Evolutionary conservation across 37 sponge, comb jelly and placozoan species (phyloP).

Genomic region (Aplysina aerophoba): DNA sequence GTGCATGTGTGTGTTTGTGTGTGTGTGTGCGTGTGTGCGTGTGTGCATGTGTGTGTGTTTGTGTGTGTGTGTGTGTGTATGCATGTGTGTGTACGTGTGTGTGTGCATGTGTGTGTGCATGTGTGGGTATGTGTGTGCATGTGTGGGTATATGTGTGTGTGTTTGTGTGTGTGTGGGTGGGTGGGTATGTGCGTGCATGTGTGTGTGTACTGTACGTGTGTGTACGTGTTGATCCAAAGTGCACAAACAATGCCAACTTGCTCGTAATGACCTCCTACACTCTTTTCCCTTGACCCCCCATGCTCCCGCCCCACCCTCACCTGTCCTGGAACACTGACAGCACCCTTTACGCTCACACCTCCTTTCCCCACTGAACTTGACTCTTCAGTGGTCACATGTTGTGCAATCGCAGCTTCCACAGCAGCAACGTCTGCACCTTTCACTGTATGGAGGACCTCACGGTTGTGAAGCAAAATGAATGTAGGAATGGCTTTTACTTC

Average conservation of each 20-base stretch:
- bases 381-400: constrained; percentile 33
- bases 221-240: no score
- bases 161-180: no score
- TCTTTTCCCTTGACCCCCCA: background rate
- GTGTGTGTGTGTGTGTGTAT: background rate
- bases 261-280: background rate
- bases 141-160: no score
- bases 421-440: constrained; percentile 59
- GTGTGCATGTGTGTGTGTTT: background rate
- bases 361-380: background rate
- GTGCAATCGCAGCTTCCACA: constrained; percentile 68
- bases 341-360: background rate
- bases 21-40: background rate
- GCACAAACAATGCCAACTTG: no score
- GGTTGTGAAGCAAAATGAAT: constrained; percentile 70
- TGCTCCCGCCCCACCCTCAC: constrained; percentile 16
- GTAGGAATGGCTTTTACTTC: constrained; percentile 70
- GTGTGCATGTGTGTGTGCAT: background rate
- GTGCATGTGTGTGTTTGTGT: no score
- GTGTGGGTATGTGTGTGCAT: no score
- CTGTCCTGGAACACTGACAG: constrained; percentile 60
- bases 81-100: background rate
- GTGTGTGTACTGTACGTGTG: no score
- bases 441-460: constrained; percentile 59
- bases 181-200: no score